Conservation (phyloP, 2,113 vertebrate species). For the Motacilla tschutschensis region DNA sequence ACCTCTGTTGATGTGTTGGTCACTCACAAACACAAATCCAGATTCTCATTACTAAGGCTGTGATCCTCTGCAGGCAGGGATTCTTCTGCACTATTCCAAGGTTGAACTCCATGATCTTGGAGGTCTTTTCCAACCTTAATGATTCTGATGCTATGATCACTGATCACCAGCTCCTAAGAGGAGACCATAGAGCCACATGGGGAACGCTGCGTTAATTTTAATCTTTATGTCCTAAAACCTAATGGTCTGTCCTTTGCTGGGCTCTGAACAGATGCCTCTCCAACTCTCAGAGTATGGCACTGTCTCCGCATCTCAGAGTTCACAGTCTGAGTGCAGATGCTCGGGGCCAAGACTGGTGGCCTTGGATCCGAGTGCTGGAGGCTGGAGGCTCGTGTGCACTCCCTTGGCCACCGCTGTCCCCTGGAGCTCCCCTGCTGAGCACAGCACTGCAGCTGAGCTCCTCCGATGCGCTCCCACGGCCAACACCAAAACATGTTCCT, state of each 20-base stretch:
- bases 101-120: not conserved
- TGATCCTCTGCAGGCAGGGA: not conserved
- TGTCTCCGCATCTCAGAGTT: not conserved
- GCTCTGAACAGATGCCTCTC: not conserved
- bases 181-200: rapidly evolving
- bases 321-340: not conserved
- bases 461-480: rapidly evolving
- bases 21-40: not conserved
- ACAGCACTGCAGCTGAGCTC: not conserved
- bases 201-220: not conserved
- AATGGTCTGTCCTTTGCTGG: rapidly evolving
- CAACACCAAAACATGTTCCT: not conserved
- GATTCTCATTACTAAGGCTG: not conserved
- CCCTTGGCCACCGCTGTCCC: rapidly evolving
- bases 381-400: not conserved
- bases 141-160: not conserved
- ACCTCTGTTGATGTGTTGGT: not conserved
- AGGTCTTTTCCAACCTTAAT: not conserved
- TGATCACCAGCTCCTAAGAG: not conserved
- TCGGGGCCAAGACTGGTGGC: not conserved
- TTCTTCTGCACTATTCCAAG: not conserved
- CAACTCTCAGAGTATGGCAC: not conserved
- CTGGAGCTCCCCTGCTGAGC: not conserved
- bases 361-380: not conserved
- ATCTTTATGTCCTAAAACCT: not conserved